Base-by-base conservation (phyloP, 2,888 invertebrate genomes). In the Adineta ricciae region DNA sequence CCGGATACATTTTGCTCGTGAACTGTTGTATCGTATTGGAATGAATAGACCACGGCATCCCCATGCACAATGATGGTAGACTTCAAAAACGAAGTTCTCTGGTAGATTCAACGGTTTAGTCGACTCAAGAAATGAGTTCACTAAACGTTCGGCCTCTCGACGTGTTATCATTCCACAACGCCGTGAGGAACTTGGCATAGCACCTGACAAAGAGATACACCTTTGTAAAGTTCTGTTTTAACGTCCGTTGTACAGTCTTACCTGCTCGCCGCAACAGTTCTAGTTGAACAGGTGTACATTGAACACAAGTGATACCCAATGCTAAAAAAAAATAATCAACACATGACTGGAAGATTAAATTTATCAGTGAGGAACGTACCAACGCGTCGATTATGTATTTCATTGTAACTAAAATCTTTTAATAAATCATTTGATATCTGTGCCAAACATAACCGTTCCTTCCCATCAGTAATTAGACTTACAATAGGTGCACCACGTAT, bases 401-500 rank as follows among this genome's bases (percentile, higher is more conserved):
- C 97, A 91, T 98, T 97, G 92, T 97, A 98, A 88, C 96, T 96
- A 92, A 95, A 97, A 89, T 95, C 94, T 87, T 97, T 96, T 27
- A 97, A 92, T 5, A 97, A 92, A 0, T 97, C 97, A 91, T 96
- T 97, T 85, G 96, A 97, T 88, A 97, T 97, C 92, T 97, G 97
- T 0, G 97, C 97, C 87, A 97, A 92, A 89, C 97, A 97, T 11
- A 97, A 92, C 0, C 97, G 92, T 90, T 97, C 97, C 88, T 94
- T 94, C 11, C 94, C 94, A 89, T 97, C 97, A 88, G 97, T 97
- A 84, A 94, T 94, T 82, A 97, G 92, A 0, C 96, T 96, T 0
- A 97, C 97, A 88, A 97, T 97, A 38, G 84, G 78, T 16, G 72
- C 50, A 32, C 72, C 64, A 46, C 84, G n/a, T 41, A 85, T 85